A percentile compares a stretch with the other conserved stretches of the same genome.
Conservation (phyloP, 2,888 invertebrate species). For the Brenthis daphne region DNA sequence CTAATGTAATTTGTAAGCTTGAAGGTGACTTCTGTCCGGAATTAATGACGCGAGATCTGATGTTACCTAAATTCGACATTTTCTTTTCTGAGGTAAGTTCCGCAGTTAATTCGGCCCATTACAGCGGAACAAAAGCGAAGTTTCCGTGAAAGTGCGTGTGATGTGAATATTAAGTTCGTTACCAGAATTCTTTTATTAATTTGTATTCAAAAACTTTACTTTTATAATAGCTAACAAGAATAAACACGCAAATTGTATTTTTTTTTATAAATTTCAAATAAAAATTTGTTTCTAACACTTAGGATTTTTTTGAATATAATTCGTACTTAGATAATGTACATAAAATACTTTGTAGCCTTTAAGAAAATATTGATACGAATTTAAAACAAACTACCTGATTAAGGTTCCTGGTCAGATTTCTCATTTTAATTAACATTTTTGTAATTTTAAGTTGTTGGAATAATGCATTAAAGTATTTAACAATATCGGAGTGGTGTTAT, state of each 20-base stretch:
- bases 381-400: no score
- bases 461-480: no score
- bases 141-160: conserved; percentile 24
- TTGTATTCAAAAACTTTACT: conserved; percentile 15
- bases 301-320: no score
- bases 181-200: conserved; percentile 13
- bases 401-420: no score
- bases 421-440: no score
- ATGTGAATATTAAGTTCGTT: conserved; percentile 30
- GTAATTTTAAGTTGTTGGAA: no score
- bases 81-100: conserved; percentile 28
- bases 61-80: conserved; percentile 35
- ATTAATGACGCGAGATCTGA: conserved; percentile 59
- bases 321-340: no score
- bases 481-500: no score
- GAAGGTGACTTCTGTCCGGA: conserved; percentile 57
- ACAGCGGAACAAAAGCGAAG: conserved; percentile 23
- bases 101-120: conserved; percentile 24
- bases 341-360: no score
- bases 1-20: conserved; percentile 62
- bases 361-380: no score
- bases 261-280: no score
- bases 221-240: conserved; percentile 17
- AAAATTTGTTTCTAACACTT: no score
- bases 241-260: conserved; percentile 3